Evolutionary conservation across 23 tunicate genomes (phyloP), one percentile per base, ranked within the genome.

Genomic region (Diplosoma virens): DNA sequence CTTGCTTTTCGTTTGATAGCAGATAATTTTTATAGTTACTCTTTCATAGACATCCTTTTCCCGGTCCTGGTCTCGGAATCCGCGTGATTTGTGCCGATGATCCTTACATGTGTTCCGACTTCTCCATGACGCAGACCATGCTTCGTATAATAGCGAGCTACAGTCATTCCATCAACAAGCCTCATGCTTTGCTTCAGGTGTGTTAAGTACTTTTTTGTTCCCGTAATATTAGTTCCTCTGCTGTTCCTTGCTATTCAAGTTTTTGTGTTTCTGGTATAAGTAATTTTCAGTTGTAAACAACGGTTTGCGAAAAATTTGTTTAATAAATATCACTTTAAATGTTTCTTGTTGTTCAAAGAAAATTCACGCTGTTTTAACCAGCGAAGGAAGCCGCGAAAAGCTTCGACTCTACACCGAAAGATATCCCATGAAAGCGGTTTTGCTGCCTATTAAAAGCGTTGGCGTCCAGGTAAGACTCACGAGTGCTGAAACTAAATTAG

Each of bases 11-110:
- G n/a, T n/a, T n/a, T n/a, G n/a, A n/a, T n/a, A n/a, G n/a, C n/a
- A n/a, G n/a, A n/a, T n/a, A n/a, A n/a, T n/a, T n/a, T n/a, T n/a
- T n/a, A n/a, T n/a, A n/a, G 11, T 45, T 45, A 9, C 16, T 63
- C 35, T 22, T 20, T 75, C 66, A 0, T 79, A 91, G 99, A 54
- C 99, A 95, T 32, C 99, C 99, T 20, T 95, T 95, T 81, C 99
- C 99, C 23, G 99, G 99, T 9, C 99, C 99, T 5, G 99, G 99
- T 0, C 70, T 95, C 71, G 99, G 93, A 16, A 86, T 95, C 34
- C 88, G 99, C 30, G 99, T 95, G n/a, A 48, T 95, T 1, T 95
- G 99, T 77, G 96, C 99, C 3, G 99, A 95, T 26, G 97, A 92
- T 59, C 73, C 91, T 30, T 92, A 35, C 75, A 66, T 75, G 33